Evolutionary conservation across 2,113 vertebrate species (phyloP).

Genomic region (Pteruthius melanotis): DNA sequence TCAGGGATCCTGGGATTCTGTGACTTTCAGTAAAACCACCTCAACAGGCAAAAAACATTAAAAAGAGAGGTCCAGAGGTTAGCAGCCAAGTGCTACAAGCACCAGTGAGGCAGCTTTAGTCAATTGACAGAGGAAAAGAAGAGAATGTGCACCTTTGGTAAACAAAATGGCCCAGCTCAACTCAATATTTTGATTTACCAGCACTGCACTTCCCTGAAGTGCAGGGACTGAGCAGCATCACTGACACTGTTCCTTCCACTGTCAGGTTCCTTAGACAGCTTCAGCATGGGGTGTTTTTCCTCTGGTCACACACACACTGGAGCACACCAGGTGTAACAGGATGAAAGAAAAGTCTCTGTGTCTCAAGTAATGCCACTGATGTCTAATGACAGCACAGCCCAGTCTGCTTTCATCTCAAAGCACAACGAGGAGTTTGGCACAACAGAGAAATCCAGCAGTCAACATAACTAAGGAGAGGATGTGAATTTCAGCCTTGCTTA

Average conservation of each 20-base stretch:
- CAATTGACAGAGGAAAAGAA: background rate
- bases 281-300: background rate
- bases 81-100: background rate
- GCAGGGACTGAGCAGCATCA: background rate
- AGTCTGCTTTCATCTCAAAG: background rate
- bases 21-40: background rate
- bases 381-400: background rate
- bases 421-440: background rate
- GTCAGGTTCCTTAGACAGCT: background rate
- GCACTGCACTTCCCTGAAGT: background rate
- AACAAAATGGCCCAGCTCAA: background rate
- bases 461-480: background rate
- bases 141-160: background rate
- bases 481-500: background rate
- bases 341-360: background rate
- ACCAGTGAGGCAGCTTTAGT: background rate
- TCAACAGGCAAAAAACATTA: background rate
- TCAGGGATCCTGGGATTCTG: accelerated
- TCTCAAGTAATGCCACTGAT: background rate
- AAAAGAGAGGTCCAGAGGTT: background rate
- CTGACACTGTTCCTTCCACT: background rate
- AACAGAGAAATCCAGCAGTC: background rate
- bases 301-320: background rate
- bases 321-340: background rate
- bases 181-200: background rate